Percentiles rank a stretch among this genome's conserved stretches.
These are phyloP conservation scores for Scyliorhinus canicula DNA, from an alignment of 2,797 vertebrate genomes.

Conservation along the genomic window DNA sequence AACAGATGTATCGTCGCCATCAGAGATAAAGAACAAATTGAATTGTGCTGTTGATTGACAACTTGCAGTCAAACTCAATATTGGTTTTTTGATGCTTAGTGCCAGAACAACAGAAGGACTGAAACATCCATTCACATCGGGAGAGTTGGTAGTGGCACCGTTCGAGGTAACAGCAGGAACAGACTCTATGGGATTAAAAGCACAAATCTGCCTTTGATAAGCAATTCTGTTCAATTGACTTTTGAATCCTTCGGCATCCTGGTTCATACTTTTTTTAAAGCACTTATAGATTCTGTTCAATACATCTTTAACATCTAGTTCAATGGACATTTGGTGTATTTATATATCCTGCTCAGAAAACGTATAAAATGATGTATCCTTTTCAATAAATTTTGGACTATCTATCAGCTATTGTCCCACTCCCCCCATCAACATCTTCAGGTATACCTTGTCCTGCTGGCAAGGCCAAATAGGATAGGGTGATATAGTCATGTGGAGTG, in stretches of 20 bases:
- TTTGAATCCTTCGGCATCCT: not conserved
- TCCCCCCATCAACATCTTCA: not conserved
- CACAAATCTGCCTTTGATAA: not conserved
- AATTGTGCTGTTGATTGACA: slow-evolving; percentile 27
- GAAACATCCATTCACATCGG: not conserved
- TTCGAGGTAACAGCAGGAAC: not conserved
- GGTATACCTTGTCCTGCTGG: not conserved
- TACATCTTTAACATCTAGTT: not conserved
- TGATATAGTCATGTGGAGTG: not conserved
- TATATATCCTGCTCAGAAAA: not conserved
- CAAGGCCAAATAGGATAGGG: not conserved
- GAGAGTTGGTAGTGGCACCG: not conserved
- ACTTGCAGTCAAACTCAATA: slow-evolving; percentile 8
- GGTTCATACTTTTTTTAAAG: not conserved
- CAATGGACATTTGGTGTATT: not conserved
- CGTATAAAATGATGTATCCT: not conserved
- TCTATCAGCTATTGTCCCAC: not conserved
- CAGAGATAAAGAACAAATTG: not conserved
- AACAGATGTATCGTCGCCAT: slow-evolving; percentile 29
- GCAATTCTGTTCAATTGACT: not conserved
- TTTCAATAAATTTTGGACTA: not conserved
- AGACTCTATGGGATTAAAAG: not conserved
- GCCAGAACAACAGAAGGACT: not conserved
- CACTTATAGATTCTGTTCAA: not conserved
- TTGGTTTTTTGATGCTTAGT: not conserved